These are phyloP conservation scores for Nematopogon swammerdamellus DNA, from an alignment of 2,888 invertebrate species.

Conservation along the genomic window DNA sequence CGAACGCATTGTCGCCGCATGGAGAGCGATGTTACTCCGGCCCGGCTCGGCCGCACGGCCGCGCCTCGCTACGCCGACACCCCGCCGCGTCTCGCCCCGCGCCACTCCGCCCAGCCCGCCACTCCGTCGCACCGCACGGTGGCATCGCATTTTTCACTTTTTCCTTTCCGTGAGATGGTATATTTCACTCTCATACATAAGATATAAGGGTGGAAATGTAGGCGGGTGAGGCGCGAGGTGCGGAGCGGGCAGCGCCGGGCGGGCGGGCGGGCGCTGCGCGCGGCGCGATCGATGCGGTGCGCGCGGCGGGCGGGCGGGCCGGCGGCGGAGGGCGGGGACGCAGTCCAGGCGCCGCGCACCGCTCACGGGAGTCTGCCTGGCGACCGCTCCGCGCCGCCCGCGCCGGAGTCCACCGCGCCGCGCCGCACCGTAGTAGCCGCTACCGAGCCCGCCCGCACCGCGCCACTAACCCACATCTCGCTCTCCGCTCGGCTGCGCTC, in stretches of 20 bases:
- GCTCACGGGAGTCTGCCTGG: conserved; percentile 13
- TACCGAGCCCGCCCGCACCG: background rate
- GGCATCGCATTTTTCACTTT: conserved; percentile 31
- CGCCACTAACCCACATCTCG: background rate
- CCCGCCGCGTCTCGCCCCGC: too few relatives aligned
- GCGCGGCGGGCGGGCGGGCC: conserved; percentile 16
- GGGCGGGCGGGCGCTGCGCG: conserved; percentile 28
- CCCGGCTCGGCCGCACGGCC: too few relatives aligned
- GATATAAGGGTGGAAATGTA: conserved; percentile 36
- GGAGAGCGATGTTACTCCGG: too few relatives aligned
- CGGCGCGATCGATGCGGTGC: conserved; percentile 37
- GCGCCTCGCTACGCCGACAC: background rate
- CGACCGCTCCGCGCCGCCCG: conserved; percentile 1
- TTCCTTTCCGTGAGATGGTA: conserved; percentile 22
- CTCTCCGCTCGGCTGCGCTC: background rate
- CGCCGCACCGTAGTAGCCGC: conserved; percentile 14
- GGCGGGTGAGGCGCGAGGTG: conserved; percentile 20
- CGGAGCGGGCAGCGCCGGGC: conserved; percentile 36
- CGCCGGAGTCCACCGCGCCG: conserved; percentile 17
- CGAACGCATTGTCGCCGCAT: too few relatives aligned
- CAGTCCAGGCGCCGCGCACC: conserved; percentile 21
- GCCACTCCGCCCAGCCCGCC: background rate
- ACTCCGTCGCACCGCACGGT: too few relatives aligned
- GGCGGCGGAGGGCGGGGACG: conserved; percentile 16
- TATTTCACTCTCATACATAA: conserved; percentile 48